phyloP scores from a whole-genome alignment of 2,888 invertebrate species.

The Rhamphomyia laevipes region DNA sequence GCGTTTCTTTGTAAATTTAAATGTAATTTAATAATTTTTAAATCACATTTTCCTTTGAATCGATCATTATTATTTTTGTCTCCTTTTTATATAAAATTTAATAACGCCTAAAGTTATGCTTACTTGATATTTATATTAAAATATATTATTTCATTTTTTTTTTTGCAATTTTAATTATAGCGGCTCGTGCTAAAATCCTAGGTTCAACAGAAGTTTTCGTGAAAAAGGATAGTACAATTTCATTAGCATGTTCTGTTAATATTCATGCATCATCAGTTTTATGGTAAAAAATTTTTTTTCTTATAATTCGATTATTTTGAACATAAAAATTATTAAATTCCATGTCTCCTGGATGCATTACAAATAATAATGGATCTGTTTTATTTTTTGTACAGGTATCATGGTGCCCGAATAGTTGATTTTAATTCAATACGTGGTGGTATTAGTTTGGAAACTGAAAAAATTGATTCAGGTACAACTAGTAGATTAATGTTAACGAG shows the following conservation, averaged over 20 bases:
- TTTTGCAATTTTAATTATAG: conserved; percentile 45
- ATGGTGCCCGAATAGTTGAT: conserved; percentile 68
- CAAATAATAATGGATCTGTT: no score
- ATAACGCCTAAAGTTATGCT: no score
- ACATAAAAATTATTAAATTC: not conserved
- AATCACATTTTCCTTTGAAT: no score
- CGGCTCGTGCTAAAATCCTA: conserved; percentile 75
- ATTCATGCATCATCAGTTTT: conserved; percentile 67
- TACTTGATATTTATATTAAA: no score
- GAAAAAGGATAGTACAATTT: conserved; percentile 83
- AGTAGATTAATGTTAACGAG: conserved; percentile 76
- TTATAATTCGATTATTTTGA: not conserved
- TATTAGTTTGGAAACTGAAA: conserved; percentile 80
- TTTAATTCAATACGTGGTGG: conserved; percentile 76
- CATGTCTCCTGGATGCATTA: not conserved
- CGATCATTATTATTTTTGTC: no score
- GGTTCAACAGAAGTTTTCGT: conserved; percentile 80
- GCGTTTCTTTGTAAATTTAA: no score
- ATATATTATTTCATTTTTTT: not conserved
- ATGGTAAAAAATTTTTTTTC: conserved; percentile 41
- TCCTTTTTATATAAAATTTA: no score
- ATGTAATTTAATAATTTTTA: no score
- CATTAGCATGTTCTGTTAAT: conserved; percentile 77
- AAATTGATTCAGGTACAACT: conserved; percentile 73
- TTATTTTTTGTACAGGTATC: conserved; percentile 54